These are phyloP conservation scores for Ichneumoninae sp. DNA, from an alignment of 2,888 invertebrate genomes.

Conservation along the genomic window DNA sequence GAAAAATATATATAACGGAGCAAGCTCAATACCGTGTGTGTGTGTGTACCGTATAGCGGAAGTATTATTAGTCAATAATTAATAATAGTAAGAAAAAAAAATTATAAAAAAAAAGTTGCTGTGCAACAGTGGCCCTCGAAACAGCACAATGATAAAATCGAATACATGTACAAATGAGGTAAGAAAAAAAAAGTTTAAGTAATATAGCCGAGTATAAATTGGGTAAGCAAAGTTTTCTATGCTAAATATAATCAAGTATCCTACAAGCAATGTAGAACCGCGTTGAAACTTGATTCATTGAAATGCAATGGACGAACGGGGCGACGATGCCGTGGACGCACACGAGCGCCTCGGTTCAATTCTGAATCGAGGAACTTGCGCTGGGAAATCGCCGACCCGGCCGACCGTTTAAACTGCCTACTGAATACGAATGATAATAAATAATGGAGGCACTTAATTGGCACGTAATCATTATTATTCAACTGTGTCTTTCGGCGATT, in stretches of 20 bases:
- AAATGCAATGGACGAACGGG: not conserved
- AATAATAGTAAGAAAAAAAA: slow-evolving; percentile 5
- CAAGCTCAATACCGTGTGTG: slow-evolving; percentile 52
- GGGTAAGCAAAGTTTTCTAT: slow-evolving; percentile 50
- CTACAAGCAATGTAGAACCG: slow-evolving; percentile 61
- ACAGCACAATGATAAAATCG: slow-evolving; percentile 53
- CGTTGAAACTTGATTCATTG: slow-evolving; percentile 54
- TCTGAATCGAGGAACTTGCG: slow-evolving; percentile 14
- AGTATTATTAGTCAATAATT: not conserved
- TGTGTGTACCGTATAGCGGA: slow-evolving; percentile 22
- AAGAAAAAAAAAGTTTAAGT: not conserved
- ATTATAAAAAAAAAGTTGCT: slow-evolving; percentile 44
- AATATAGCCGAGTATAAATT: slow-evolving; percentile 49
- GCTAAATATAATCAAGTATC: slow-evolving; percentile 55
- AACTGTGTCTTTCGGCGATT: slow-evolving; percentile 75
- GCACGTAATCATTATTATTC: slow-evolving; percentile 55
- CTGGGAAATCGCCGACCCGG: slow-evolving; percentile 35
- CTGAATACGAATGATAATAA: slow-evolving; percentile 54
- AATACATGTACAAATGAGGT: slow-evolving; percentile 53
- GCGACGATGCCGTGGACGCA: not conserved
- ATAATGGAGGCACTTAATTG: slow-evolving; percentile 53
- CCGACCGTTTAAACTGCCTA: slow-evolving; percentile 38
- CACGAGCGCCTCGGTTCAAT: not conserved
- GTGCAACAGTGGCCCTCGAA: slow-evolving; percentile 60
- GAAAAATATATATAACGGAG: slow-evolving; percentile 40